phyloP scores from a whole-genome alignment of 2,113 vertebrate species.

The Haemorhous mexicanus region DNA sequence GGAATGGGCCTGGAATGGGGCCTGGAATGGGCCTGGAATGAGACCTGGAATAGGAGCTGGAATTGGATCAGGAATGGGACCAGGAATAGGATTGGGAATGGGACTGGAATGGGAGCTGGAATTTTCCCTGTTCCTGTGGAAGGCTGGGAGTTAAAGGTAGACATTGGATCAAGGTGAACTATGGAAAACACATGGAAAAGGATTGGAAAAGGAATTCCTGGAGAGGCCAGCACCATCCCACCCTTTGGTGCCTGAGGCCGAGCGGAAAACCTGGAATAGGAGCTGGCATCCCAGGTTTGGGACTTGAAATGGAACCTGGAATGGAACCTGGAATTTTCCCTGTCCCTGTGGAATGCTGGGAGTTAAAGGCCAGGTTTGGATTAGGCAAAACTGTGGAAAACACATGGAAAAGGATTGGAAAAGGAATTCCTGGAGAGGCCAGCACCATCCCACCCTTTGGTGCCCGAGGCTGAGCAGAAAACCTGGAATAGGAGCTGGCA shows the following conservation, averaged over 20 bases:
- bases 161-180: neutral
- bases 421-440: neutral
- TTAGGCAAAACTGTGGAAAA: neutral
- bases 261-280: neutral
- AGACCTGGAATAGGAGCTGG: too few species aligned
- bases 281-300: neutral
- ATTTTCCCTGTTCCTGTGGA: neutral
- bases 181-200: neutral
- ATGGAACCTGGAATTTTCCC: neutral
- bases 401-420: neutral
- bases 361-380: neutral
- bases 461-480: rapidly evolving
- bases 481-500: neutral
- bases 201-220: neutral
- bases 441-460: neutral
- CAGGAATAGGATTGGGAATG: neutral
- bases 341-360: neutral
- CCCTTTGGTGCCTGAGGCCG: neutral
- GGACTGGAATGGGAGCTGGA: neutral
- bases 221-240: neutral
- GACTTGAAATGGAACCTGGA: neutral
- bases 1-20: neutral
- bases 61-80: neutral
- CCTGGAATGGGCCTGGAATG: neutral
- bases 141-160: neutral